Percentiles rank a stretch among this genome's conserved stretches.
These are phyloP conservation scores for Ictidomys tridecemlineatus DNA, from an alignment of 2,113 vertebrate genomes.

Conservation along the genomic window DNA sequence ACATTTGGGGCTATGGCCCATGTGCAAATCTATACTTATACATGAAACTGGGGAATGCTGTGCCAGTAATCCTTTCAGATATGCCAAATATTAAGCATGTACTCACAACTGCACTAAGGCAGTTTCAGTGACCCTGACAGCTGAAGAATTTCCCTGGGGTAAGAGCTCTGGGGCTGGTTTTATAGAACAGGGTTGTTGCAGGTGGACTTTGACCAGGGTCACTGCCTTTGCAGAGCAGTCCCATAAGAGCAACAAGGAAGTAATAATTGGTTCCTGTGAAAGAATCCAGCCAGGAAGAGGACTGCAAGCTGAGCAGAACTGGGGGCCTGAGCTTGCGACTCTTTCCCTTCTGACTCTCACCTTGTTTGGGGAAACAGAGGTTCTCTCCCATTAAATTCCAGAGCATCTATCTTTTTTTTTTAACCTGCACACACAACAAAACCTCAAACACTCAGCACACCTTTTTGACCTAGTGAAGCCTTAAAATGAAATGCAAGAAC, in stretches of 20 bases:
- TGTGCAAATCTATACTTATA: constrained; percentile 86
- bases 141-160: constrained; percentile 78
- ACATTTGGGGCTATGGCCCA: constrained; percentile 71
- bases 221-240: constrained; percentile 72
- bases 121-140: constrained; percentile 72
- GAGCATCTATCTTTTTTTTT: not conserved
- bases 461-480: not conserved
- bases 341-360: not conserved
- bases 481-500: not conserved
- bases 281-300: constrained; percentile 49
- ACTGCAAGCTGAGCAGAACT: constrained; percentile 71
- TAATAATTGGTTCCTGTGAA: constrained; percentile 84
- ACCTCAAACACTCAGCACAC: not conserved
- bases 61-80: constrained; percentile 87
- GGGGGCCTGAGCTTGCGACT: constrained; percentile 64
- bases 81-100: constrained; percentile 87
- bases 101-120: constrained; percentile 80
- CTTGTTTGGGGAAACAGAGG: too few relatives aligned
- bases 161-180: constrained; percentile 65
- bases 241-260: constrained; percentile 84
- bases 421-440: not conserved
- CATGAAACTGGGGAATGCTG: constrained; percentile 83
- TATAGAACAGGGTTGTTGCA: constrained; percentile 63
- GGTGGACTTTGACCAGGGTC: constrained; percentile 69
- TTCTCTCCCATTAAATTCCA: not conserved